These are phyloP conservation scores for Macrophya annulata DNA, from an alignment of 2,888 invertebrate genomes.

Conservation along the genomic window DNA sequence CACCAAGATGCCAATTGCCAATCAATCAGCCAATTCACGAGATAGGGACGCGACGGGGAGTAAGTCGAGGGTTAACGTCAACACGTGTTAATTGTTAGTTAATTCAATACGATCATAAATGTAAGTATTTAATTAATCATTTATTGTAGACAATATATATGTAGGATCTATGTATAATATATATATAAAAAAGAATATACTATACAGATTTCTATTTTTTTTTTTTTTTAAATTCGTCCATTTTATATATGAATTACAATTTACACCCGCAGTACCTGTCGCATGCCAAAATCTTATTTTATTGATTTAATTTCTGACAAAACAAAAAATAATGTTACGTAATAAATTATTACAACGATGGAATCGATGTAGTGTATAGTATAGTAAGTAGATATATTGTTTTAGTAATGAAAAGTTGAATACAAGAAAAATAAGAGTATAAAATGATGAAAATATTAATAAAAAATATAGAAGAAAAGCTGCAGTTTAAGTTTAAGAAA, in stretches of 20 bases:
- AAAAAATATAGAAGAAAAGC: not conserved
- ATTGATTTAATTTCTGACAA: not conserved
- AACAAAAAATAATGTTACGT: too few relatives aligned
- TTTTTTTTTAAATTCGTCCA: not conserved
- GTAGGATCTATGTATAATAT: too few relatives aligned
- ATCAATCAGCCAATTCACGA: constrained; percentile 52
- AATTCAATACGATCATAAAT: constrained; percentile 2
- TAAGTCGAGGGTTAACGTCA: constrained; percentile 46
- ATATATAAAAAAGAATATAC: not conserved
- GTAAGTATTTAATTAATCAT: not conserved
- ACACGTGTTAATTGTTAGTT: constrained; percentile 52
- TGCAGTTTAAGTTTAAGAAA: not conserved
- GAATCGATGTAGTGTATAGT: not conserved
- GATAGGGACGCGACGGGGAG: constrained; percentile 47
- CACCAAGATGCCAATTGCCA: constrained; percentile 52
- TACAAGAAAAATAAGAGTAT: not conserved
- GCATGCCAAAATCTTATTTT: not conserved
- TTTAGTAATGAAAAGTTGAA: too few relatives aligned
- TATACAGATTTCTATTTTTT: not conserved
- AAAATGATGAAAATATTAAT: not conserved
- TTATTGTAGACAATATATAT: not conserved
- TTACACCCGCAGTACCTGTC: not conserved
- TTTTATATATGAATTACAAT: not conserved
- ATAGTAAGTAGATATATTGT: not conserved
- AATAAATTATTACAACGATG: not conserved